These are phyloP conservation scores for Conopomorpha cramerella DNA, from an alignment of 1,140 invertebrate species.

Conservation along the genomic window DNA sequence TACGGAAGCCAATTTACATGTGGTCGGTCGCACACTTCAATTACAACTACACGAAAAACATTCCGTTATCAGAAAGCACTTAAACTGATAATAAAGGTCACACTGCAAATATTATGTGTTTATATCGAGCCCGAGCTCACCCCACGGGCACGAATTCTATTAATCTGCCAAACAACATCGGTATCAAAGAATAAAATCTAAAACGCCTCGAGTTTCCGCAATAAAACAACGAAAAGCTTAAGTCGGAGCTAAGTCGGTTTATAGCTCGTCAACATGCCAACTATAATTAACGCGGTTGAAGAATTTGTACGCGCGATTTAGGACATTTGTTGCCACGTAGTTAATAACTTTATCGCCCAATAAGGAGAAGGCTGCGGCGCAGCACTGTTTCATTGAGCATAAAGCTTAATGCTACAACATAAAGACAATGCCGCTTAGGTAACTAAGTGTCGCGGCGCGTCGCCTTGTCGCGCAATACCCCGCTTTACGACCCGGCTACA, in stretches of 20 bases:
- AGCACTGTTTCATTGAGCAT: conserved; percentile 7
- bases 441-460: conserved; percentile 21
- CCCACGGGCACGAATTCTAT: no score
- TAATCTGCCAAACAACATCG: no score
- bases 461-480: conserved; percentile 10
- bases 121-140: no score
- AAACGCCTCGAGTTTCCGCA: no score
- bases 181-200: no score
- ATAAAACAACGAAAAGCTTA: no score
- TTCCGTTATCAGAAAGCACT: no score
- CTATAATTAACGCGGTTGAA: conserved; percentile 41
- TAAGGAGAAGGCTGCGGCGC: conserved; percentile 20
- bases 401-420: conserved; percentile 28
- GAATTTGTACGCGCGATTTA: conserved; percentile 29
- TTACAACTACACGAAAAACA: no score
- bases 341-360: conserved; percentile 45
- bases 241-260: conserved; percentile 29
- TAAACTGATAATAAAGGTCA: no score
- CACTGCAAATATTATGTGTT: no score
- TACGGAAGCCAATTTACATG: no score
- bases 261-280: conserved; percentile 22
- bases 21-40: no score
- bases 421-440: conserved; percentile 29
- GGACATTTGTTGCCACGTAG: conserved; percentile 27
- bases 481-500: conserved; percentile 32